Percentiles rank a stretch among this genome's conserved stretches.
These are phyloP conservation scores for Heliconius erato DNA, from an alignment of 2,888 invertebrate genomes.

Conservation along the genomic window DNA sequence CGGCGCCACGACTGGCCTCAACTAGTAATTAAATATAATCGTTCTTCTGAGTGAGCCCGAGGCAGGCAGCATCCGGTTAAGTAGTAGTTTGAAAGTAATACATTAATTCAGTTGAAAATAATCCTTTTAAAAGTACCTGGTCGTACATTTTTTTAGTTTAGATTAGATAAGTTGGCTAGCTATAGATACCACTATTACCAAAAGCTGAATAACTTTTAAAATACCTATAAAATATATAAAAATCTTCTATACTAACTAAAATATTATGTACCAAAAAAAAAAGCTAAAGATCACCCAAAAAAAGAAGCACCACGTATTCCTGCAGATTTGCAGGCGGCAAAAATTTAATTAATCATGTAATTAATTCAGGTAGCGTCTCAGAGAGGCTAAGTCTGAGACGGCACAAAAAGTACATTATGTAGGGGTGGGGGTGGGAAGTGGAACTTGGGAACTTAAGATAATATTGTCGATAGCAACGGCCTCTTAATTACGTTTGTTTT, in stretches of 20 bases:
- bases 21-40: too few relatives aligned
- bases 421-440: not conserved
- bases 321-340: constrained; percentile 47
- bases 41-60: too few relatives aligned
- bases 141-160: too few relatives aligned
- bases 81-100: too few relatives aligned
- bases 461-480: constrained; percentile 50
- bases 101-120: too few relatives aligned
- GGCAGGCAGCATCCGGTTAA: too few relatives aligned
- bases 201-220: not conserved
- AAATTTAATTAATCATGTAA: constrained; percentile 64
- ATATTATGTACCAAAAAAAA: not conserved
- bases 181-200: too few relatives aligned
- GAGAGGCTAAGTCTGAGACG: constrained; percentile 51
- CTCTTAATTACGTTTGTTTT: constrained; percentile 32
- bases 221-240: not conserved
- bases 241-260: not conserved
- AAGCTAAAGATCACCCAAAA: not conserved
- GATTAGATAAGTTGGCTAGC: too few relatives aligned
- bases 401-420: constrained; percentile 45
- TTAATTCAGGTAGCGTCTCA: constrained; percentile 65
- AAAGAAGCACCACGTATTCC: constrained; percentile 29
- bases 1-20: too few relatives aligned
- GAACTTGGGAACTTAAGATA: constrained; percentile 44
- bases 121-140: too few relatives aligned